phyloP scores from a whole-genome alignment of 2,113 vertebrate genomes.

The Mustelus asterias region DNA sequence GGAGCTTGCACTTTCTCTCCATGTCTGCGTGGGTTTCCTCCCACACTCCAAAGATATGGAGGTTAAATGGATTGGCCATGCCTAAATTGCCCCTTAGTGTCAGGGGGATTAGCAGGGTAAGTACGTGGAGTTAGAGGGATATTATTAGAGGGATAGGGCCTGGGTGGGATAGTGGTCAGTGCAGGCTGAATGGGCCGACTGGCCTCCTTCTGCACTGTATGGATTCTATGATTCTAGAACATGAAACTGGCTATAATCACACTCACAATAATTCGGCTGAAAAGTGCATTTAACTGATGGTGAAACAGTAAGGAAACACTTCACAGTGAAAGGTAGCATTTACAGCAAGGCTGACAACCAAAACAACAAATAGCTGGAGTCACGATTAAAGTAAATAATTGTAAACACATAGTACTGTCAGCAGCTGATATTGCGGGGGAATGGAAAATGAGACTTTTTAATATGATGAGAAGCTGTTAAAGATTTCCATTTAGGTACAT shows the following conservation, averaged over 20 bases:
- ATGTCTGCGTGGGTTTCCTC: too few relatives aligned
- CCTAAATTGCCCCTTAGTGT: too few relatives aligned
- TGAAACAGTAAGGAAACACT: conserved; percentile 35
- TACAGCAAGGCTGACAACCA: neutral
- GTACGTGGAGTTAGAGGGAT: too few relatives aligned
- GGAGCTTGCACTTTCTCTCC: too few relatives aligned
- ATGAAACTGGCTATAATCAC: conserved; percentile 34
- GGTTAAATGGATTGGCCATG: too few relatives aligned
- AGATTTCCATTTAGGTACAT: neutral
- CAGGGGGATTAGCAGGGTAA: too few relatives aligned
- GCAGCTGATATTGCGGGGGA: neutral
- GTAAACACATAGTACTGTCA: neutral
- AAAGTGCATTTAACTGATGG: conserved; percentile 35
- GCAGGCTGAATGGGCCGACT: too few relatives aligned
- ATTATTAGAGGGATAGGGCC: too few relatives aligned
- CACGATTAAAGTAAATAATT: neutral
- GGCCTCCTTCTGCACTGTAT: too few relatives aligned
- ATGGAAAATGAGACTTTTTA: neutral
- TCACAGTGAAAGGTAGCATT: conserved; percentile 35
- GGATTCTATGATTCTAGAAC: neutral
- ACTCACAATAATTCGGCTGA: conserved; percentile 32
- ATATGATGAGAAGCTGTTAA: neutral
- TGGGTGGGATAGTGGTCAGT: too few relatives aligned
- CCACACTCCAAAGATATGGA: too few relatives aligned
- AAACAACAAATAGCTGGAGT: neutral